These are phyloP conservation scores for Romanogobio albipinnatus DNA, from an alignment of 2,113 vertebrate species.

Conservation along the genomic window DNA sequence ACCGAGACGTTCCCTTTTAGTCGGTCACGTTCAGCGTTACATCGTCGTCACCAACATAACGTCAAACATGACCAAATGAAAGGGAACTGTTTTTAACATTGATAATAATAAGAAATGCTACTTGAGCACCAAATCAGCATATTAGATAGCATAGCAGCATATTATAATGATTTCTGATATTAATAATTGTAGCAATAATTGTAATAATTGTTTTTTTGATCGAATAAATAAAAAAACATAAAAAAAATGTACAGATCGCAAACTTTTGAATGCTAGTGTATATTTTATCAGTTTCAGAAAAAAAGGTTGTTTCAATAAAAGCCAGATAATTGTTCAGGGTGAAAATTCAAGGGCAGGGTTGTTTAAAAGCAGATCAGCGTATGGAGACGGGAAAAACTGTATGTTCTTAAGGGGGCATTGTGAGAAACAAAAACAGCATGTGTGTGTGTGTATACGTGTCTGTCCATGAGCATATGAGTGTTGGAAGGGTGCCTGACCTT, in stretches of 20 bases:
- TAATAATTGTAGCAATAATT: not conserved
- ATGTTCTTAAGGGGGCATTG: not conserved
- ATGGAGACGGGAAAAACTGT: not conserved
- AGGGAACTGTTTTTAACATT: not conserved
- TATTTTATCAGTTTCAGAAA: too few relatives aligned
- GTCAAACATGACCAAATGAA: too few relatives aligned
- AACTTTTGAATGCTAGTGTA: too few relatives aligned
- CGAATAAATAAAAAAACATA: not conserved
- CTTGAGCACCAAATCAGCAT: not conserved
- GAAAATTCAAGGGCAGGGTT: not conserved
- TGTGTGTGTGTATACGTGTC: slow-evolving; percentile 25
- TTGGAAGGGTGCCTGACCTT: slow-evolving; percentile 76
- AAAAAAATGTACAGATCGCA: too few relatives aligned
- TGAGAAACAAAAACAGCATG: slow-evolving; percentile 11
- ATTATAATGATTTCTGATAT: not conserved
- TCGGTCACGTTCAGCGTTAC: too few relatives aligned
- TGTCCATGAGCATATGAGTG: slow-evolving; percentile 64
- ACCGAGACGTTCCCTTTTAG: too few relatives aligned
- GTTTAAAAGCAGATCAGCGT: not conserved
- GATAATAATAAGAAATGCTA: not conserved
- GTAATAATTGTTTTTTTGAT: not conserved
- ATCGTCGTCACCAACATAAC: too few relatives aligned
- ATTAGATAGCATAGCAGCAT: too few relatives aligned
- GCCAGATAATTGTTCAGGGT: not conserved
- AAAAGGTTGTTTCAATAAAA: not conserved